A percentile compares a stretch with the other conserved stretches of the same genome.
Conservation (phyloP, 35 echinoderm and acorn worm species). For the Lytechinus variegatus region DNA sequence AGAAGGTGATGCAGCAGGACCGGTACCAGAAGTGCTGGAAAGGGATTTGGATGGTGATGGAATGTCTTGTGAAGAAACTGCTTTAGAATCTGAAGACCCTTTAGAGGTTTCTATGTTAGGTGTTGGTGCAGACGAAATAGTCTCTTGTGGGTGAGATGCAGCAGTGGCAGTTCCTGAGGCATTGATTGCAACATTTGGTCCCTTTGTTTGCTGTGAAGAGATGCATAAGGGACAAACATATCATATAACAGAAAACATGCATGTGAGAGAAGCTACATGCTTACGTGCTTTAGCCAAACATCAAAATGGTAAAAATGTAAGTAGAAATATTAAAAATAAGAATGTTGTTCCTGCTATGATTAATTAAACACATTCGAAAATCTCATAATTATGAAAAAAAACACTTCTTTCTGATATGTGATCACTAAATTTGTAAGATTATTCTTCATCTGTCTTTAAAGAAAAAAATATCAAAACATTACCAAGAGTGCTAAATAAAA, state of each 20-base stretch:
- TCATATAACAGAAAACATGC: neutral
- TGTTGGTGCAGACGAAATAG: neutral
- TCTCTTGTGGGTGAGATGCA: slow-evolving; percentile 14
- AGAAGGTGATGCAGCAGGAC: slow-evolving; percentile 39
- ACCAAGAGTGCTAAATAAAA: too few species aligned
- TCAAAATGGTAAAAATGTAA: neutral
- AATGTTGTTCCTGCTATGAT: neutral
- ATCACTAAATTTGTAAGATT: too few species aligned
- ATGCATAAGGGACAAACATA: neutral
- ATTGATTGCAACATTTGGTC: slow-evolving; percentile 42
- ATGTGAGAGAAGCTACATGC: neutral
- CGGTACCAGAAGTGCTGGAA: neutral
- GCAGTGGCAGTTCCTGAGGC: slow-evolving; percentile 22
- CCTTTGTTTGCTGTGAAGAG: neutral
- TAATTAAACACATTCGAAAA: neutral
- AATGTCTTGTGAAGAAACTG: neutral
- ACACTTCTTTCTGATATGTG: too few species aligned
- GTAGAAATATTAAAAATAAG: neutral
- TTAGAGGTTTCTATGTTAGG: neutral
- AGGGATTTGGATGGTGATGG: slow-evolving; percentile 13
- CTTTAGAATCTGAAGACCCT: neutral
- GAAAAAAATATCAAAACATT: too few species aligned
- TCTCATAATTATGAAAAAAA: neutral
- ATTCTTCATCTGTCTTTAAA: too few species aligned
- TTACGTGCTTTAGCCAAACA: neutral